Evolutionary conservation across 2,797 vertebrate genomes (phyloP).

Genomic region (Todus mexicanus): DNA sequence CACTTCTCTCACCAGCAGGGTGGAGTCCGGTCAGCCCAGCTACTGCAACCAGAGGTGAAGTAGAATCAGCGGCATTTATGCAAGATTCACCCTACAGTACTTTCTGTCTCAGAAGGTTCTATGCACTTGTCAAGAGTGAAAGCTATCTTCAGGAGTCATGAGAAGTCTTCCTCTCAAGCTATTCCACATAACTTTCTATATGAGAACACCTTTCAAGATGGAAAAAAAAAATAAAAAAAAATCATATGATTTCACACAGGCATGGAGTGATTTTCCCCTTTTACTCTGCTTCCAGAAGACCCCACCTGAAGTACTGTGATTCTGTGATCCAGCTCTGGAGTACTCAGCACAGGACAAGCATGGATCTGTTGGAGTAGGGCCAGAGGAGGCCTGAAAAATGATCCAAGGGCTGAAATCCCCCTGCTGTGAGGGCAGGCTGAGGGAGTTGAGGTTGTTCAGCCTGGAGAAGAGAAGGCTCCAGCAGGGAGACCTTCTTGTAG

Average conservation of each 20-base stretch:
- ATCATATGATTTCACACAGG: background rate
- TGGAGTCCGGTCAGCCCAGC: background rate
- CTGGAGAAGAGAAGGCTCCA: background rate
- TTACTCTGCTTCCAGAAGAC: background rate
- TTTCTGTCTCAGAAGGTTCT: background rate
- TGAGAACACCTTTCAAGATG: background rate
- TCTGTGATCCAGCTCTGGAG: background rate
- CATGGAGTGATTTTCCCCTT: background rate
- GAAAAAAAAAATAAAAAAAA: background rate
- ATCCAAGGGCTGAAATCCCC: background rate
- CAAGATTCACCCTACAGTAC: background rate
- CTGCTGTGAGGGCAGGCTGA: background rate
- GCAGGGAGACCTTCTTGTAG: background rate
- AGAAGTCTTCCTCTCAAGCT: background rate
- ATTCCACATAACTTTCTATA: background rate
- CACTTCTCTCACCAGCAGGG: background rate
- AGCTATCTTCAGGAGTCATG: accelerated
- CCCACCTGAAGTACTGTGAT: background rate
- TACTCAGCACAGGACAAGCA: background rate
- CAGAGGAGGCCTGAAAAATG: background rate
- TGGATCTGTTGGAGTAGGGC: background rate
- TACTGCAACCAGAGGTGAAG: background rate
- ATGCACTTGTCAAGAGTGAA: accelerated
- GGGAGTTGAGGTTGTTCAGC: background rate
- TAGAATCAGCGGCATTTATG: background rate